Evolutionary conservation across 2,797 vertebrate species (phyloP).

Genomic region (Potorous gilbertii): DNA sequence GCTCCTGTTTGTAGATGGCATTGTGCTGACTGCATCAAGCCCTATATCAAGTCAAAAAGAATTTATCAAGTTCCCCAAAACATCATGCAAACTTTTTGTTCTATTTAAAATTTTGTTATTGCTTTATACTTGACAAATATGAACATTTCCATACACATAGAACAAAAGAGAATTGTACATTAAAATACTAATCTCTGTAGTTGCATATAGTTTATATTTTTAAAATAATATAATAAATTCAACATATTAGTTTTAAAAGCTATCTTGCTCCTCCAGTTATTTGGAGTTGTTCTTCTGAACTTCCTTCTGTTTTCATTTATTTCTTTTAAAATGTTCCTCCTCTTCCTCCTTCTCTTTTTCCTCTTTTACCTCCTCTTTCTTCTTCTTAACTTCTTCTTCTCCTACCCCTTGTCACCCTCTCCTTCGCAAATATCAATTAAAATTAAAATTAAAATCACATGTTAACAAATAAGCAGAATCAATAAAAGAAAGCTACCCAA

Average conservation of each 20-base stretch:
- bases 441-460: not conserved
- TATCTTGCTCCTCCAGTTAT: not conserved
- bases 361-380: too few relatives aligned
- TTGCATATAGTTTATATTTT: not conserved
- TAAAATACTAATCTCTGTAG: not conserved
- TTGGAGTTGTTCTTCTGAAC: not conserved
- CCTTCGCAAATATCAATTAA: not conserved
- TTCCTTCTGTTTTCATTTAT: not conserved
- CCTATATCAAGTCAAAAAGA: not conserved
- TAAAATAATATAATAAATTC: not conserved
- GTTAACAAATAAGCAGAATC: not conserved
- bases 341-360: not conserved
- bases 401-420: not conserved
- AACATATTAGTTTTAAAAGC: not conserved
- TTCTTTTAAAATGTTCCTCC: not conserved
- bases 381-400: too few relatives aligned
- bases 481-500: not conserved
- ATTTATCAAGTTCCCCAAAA: not conserved
- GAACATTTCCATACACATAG: not conserved
- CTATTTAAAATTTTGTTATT: not conserved
- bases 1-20: not conserved
- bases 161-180: not conserved
- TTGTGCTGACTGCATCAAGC: not conserved
- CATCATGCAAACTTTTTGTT: not conserved
- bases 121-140: not conserved